These are phyloP conservation scores for Eudasyphora cyanicolor DNA, from an alignment of 2,888 invertebrate species.

Conservation along the genomic window DNA sequence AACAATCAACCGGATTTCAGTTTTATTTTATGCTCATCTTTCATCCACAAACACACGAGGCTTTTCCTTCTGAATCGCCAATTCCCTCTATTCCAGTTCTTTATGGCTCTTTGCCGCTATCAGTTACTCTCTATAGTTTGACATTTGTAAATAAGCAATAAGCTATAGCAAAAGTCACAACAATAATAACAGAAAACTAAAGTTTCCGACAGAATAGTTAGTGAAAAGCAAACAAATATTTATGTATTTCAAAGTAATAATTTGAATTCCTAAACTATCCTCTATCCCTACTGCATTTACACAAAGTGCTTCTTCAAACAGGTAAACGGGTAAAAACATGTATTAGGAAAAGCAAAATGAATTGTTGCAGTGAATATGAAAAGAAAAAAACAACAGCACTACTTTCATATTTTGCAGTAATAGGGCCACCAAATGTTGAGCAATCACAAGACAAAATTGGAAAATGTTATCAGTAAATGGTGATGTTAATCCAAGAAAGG, in stretches of 20 bases:
- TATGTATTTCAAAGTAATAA: too few relatives aligned
- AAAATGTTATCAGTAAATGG: not conserved
- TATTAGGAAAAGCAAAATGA: not conserved
- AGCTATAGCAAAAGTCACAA: not conserved
- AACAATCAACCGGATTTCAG: not conserved
- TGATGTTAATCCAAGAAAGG: not conserved
- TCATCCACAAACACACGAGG: not conserved
- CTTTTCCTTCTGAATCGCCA: not conserved
- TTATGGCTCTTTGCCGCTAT: too few relatives aligned
- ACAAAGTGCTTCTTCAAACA: not conserved
- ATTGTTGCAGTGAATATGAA: not conserved
- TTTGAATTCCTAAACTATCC: not conserved
- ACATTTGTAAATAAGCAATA: not conserved
- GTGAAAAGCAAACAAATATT: too few relatives aligned
- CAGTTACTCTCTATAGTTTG: not conserved
- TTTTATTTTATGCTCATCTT: not conserved
- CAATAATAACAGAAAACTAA: conserved; percentile 5
- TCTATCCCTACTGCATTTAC: too few relatives aligned
- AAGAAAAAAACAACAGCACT: too few relatives aligned
- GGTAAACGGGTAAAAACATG: not conserved
- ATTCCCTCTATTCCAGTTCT: too few relatives aligned
- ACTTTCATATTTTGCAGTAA: too few relatives aligned
- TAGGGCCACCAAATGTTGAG: not conserved
- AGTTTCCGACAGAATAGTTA: too few relatives aligned
- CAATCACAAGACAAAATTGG: not conserved